These are phyloP conservation scores for Nymphicus hollandicus DNA, from an alignment of 2,113 vertebrate species.

Conservation along the genomic window DNA sequence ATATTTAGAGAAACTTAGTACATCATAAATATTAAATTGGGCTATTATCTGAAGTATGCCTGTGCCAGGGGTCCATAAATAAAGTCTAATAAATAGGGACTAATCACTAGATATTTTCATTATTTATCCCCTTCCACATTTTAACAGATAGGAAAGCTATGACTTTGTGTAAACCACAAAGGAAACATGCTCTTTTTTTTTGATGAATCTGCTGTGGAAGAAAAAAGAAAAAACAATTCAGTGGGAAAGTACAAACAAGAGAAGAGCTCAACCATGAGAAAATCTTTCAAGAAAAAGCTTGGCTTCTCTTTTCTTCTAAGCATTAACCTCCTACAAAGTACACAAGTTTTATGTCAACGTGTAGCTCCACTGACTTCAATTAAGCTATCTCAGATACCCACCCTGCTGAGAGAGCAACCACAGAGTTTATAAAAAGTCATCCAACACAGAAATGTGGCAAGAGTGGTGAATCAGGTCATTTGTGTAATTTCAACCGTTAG, in stretches of 20 bases:
- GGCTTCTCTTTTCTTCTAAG: background rate
- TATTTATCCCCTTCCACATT: slow-evolving; percentile 46
- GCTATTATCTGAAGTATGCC: slow-evolving; percentile 21
- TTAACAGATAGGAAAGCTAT: slow-evolving; percentile 17
- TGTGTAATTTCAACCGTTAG: background rate
- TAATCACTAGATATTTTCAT: slow-evolving; percentile 37
- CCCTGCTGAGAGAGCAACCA: background rate
- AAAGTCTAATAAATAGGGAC: slow-evolving; percentile 9
- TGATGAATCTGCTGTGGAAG: background rate
- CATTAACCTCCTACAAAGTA: slow-evolving; percentile 26
- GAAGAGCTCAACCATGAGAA: background rate
- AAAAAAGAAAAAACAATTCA: background rate
- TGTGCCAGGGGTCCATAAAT: slow-evolving; percentile 45
- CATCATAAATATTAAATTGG: slow-evolving; percentile 51
- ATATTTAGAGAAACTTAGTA: slow-evolving; percentile 35
- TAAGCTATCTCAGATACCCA: background rate
- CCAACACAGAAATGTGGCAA: background rate
- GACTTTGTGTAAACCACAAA: slow-evolving; percentile 23
- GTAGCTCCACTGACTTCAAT: slow-evolving; percentile 45
- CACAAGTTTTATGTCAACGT: slow-evolving; percentile 13
- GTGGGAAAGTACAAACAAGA: background rate
- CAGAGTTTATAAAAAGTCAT: background rate
- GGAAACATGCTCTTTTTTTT: background rate
- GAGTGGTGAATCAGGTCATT: background rate
- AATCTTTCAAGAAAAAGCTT: background rate